phyloP scores from a whole-genome alignment of 2,113 vertebrate species.

The Sakesphorus luctuosus region DNA sequence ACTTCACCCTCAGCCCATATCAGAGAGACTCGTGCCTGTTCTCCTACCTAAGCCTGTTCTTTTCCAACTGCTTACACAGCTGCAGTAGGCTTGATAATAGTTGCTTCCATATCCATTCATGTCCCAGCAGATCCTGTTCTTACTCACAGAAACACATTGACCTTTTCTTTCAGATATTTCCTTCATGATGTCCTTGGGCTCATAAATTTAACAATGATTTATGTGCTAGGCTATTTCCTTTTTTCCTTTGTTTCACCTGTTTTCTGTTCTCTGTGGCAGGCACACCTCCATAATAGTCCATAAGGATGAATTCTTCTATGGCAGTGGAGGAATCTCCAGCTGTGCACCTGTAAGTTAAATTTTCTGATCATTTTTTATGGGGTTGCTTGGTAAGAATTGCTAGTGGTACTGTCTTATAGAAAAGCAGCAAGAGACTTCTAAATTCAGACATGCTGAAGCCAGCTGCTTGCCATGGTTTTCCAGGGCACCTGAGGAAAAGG shows the following conservation, averaged over 20 bases:
- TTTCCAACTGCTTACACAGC: not conserved
- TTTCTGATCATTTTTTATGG: not conserved
- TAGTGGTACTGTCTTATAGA: not conserved
- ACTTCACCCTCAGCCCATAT: not conserved
- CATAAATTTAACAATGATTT: not conserved
- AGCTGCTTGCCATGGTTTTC: not conserved
- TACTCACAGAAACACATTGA: not conserved
- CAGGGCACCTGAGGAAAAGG: not conserved
- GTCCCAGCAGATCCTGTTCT: not conserved
- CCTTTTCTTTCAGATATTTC: not conserved
- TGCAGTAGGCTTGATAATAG: not conserved
- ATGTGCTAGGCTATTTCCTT: not conserved
- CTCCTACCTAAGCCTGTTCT: not conserved
- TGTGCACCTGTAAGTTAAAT: constrained; percentile 87
- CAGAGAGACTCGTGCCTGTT: not conserved
- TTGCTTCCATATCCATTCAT: not conserved
- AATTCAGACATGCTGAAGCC: not conserved
- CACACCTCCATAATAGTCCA: constrained; percentile 92
- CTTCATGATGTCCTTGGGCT: not conserved
- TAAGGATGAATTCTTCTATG: constrained; percentile 92
- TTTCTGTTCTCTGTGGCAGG: constrained; percentile 73
- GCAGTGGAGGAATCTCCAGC: constrained; percentile 86
- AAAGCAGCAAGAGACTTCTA: not conserved
- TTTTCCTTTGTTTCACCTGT: not conserved
- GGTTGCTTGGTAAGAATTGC: not conserved